A percentile compares a stretch with the other conserved stretches of the same genome.
phyloP scores from a whole-genome alignment of 2,113 vertebrate genomes.

The Vidua macroura region DNA sequence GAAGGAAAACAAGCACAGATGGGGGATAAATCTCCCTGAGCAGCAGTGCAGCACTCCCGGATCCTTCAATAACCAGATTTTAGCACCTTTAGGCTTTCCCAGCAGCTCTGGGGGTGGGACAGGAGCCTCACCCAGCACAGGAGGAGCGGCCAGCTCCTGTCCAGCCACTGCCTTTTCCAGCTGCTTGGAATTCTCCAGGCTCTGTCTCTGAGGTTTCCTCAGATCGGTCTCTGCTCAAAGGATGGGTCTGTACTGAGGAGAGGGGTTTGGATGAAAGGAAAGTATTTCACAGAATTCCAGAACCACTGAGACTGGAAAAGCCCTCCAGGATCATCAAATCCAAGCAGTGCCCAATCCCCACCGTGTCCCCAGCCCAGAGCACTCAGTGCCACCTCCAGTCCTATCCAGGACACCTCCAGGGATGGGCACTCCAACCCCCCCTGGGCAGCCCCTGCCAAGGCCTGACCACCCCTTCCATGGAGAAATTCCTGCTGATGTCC shows the following conservation, averaged over 20 bases:
- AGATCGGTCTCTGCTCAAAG: neutral
- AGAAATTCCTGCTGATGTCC: neutral
- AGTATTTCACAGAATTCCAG: neutral
- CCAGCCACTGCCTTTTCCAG: neutral
- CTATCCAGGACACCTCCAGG: neutral
- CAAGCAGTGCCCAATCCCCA: neutral
- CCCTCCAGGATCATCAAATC: fast-evolving
- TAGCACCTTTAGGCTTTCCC: neutral
- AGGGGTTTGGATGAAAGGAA: neutral
- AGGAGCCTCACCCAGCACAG: neutral
- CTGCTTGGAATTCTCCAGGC: neutral
- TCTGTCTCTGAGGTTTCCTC: neutral
- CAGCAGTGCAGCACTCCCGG: conserved; percentile 9
- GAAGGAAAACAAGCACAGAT: conserved; percentile 56
- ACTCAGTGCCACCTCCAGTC: neutral
- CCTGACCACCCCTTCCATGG: neutral
- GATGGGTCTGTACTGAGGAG: neutral
- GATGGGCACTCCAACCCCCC: neutral
- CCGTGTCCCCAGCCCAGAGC: neutral
- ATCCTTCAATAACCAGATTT: conserved; percentile 42
- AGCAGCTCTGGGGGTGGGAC: neutral
- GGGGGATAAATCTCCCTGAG: conserved; percentile 55
- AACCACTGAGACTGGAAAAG: fast-evolving
- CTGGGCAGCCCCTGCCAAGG: neutral
- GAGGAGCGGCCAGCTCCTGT: neutral